phyloP scores from a whole-genome alignment of 2,113 vertebrate genomes.

The Catharus bicknelli region DNA sequence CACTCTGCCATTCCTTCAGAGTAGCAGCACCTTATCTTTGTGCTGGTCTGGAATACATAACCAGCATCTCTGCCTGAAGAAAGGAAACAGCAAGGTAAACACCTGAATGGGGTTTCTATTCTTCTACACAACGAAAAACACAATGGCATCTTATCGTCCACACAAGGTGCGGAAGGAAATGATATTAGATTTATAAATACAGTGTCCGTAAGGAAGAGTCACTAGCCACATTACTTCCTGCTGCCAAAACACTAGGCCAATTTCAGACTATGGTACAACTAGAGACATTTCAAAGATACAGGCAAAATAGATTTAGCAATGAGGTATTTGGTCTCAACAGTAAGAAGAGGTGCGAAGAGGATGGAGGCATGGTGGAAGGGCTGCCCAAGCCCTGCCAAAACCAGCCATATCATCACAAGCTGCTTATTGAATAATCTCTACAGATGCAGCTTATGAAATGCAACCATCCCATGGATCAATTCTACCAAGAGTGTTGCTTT shows the following conservation, averaged over 20 bases:
- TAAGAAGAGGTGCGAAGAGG: neutral
- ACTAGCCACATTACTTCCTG: neutral
- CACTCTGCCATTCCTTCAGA: neutral
- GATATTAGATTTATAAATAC: neutral
- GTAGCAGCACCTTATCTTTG: neutral
- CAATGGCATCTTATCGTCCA: neutral
- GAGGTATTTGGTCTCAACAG: neutral
- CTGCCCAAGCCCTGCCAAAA: neutral
- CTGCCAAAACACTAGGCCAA: neutral
- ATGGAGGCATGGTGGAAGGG: neutral
- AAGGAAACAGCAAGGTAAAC: neutral
- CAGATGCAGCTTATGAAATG: neutral
- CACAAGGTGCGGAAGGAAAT: neutral
- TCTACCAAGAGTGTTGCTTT: neutral
- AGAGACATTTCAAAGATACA: neutral
- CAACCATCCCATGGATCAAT: neutral
- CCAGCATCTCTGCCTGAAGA: neutral
- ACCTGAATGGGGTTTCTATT: neutral
- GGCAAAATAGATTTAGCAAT: neutral
- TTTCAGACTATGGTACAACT: neutral
- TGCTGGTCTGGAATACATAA: neutral
- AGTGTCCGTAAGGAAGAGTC: neutral
- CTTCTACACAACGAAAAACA: neutral
- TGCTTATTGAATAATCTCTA: neutral
- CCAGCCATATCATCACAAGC: neutral